Evolutionary conservation across 2,113 vertebrate genomes (phyloP).

Genomic region (Psilopogon haemacephalus): DNA sequence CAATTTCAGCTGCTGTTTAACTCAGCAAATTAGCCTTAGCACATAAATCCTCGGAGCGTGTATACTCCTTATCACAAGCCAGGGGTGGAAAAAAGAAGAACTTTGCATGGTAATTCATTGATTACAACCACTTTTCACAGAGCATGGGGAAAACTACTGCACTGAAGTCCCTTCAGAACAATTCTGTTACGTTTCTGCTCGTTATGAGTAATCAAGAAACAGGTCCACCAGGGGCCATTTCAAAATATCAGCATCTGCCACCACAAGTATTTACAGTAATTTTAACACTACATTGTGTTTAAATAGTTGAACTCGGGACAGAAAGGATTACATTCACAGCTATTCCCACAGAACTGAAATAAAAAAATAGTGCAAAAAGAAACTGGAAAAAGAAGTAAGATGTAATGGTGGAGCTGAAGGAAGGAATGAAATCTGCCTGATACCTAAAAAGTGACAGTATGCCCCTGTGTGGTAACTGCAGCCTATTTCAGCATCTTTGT

Average conservation of each 20-base stretch:
- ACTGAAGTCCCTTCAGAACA: neutral
- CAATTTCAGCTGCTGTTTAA: constrained; percentile 39
- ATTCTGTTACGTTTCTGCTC: neutral
- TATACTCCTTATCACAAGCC: neutral
- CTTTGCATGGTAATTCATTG: neutral
- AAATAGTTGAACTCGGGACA: neutral
- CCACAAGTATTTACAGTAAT: neutral
- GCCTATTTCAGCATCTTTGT: neutral
- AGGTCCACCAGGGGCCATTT: neutral
- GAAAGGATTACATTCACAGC: neutral
- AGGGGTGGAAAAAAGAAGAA: neutral
- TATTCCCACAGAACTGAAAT: neutral
- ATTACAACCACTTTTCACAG: neutral
- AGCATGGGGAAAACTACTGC: neutral
- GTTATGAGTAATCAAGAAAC: neutral
- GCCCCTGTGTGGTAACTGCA: neutral
- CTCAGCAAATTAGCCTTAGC: neutral
- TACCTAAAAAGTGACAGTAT: neutral
- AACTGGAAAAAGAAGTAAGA: neutral
- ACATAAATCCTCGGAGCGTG: neutral
- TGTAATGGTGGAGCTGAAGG: neutral
- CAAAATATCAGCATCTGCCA: neutral
- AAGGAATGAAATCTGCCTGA: neutral
- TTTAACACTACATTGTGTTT: neutral
- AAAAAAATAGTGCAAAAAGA: neutral